Evolutionary conservation across 2,113 vertebrate species (phyloP).

Genomic region (Micromys minutus): DNA sequence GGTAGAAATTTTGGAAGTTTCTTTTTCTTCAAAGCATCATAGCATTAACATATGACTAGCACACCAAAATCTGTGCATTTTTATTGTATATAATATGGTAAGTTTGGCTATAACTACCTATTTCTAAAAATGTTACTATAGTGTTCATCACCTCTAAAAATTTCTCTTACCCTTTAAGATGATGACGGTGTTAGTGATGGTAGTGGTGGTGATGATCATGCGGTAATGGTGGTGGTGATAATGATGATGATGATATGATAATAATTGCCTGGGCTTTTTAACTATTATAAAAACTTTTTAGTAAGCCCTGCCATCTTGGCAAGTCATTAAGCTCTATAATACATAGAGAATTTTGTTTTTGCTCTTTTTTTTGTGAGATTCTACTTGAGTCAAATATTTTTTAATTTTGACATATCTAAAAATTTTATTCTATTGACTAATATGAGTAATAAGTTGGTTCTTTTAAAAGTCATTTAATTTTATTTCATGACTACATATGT

Average conservation of each 20-base stretch:
- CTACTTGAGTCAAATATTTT: constrained; percentile 8
- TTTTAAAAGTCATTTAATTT: not conserved
- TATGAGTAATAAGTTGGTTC: not conserved
- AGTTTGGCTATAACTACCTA: not conserved
- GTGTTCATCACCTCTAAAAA: not conserved
- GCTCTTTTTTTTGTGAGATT: not conserved
- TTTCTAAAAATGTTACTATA: not conserved
- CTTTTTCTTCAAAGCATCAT: not conserved
- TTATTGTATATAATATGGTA: not conserved
- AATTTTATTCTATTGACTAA: not conserved
- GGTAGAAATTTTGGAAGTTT: not conserved
- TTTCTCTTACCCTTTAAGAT: not conserved
- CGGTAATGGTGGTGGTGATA: fast-evolving
- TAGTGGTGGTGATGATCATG: not conserved
- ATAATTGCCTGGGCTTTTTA: not conserved
- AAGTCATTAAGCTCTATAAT: not conserved
- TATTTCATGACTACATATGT: not conserved
- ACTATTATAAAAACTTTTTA: not conserved
- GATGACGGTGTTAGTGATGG: not conserved
- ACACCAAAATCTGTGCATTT: not conserved
- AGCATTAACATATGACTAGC: not conserved
- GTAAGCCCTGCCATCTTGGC: not conserved
- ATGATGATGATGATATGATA: not conserved
- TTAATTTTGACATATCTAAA: not conserved
- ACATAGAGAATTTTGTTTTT: not conserved